These are phyloP conservation scores for Accipiter virgatus DNA, from an alignment of 2,113 vertebrate genomes.

Conservation along the genomic window DNA sequence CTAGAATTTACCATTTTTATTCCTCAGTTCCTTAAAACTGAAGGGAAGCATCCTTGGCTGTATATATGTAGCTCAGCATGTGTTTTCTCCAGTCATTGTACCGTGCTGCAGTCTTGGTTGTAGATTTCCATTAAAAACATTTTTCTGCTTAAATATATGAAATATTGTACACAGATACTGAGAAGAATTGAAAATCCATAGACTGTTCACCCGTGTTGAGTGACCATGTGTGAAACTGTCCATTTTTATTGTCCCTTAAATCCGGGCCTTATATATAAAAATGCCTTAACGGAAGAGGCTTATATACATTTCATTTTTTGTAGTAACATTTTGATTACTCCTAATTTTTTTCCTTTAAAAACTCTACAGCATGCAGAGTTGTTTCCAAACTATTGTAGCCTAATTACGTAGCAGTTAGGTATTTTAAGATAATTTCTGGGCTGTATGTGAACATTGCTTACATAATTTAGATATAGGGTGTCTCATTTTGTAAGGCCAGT, in stretches of 20 bases:
- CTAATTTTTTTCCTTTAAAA: background rate
- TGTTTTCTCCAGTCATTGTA: background rate
- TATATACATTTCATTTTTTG: background rate
- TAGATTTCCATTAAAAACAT: background rate
- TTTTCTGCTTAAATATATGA: background rate
- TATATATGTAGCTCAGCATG: background rate
- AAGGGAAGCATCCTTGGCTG: background rate
- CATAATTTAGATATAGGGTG: background rate
- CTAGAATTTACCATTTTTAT: background rate
- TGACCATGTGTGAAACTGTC: background rate
- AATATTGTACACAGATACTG: background rate
- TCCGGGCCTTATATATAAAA: background rate
- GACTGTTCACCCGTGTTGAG: background rate
- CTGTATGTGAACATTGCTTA: background rate
- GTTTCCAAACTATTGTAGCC: background rate
- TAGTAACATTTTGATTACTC: background rate
- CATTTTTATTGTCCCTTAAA: background rate
- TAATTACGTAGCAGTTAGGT: background rate
- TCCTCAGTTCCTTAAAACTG: background rate
- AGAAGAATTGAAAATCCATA: background rate
- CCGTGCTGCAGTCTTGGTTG: background rate
- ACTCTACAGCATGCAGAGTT: background rate
- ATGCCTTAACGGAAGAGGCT: background rate
- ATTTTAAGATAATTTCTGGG: background rate
- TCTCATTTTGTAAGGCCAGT: background rate